These are phyloP conservation scores for Pseudomyrmex flavicornis DNA, from an alignment of 1,140 invertebrate species.

Conservation along the genomic window DNA sequence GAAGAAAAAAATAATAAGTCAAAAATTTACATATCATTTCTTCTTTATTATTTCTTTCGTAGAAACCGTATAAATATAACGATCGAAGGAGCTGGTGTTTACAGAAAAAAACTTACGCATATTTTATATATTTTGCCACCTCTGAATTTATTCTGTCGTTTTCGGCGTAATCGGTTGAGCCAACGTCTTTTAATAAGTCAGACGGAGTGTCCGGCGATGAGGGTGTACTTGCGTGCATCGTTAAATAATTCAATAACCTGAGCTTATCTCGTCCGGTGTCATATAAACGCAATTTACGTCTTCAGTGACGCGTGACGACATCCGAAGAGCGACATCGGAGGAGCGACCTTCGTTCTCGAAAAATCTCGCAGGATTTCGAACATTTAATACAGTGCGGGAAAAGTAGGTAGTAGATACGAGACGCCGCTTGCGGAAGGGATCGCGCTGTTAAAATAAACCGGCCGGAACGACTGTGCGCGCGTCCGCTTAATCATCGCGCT, in stretches of 20 bases:
- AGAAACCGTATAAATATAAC: neutral
- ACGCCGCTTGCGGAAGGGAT: slow-evolving; percentile 50
- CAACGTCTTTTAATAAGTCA: slow-evolving; percentile 12
- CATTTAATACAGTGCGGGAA: slow-evolving; percentile 16
- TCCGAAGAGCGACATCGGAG: slow-evolving; percentile 33
- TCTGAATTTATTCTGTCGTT: neutral
- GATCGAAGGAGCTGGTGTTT: neutral
- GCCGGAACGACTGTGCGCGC: slow-evolving; percentile 1
- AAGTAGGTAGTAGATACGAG: too few species aligned
- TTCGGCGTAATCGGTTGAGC: neutral
- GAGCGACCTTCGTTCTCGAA: slow-evolving; percentile 16
- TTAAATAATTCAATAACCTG: slow-evolving; percentile 43
- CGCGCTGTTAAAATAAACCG: slow-evolving; percentile 58
- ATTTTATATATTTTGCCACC: neutral
- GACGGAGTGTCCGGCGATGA: neutral
- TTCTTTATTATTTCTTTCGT: neutral
- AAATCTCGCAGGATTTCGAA: slow-evolving; percentile 53
- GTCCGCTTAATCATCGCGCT: slow-evolving; percentile 52
- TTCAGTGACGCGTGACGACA: slow-evolving; percentile 51
- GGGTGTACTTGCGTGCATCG: neutral
- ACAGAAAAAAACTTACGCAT: neutral
- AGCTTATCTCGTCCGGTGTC: slow-evolving; percentile 28
- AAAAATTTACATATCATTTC: neutral
- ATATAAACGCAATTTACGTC: slow-evolving; percentile 58
- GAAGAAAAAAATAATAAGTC: too few species aligned